Evolutionary conservation across 2,113 vertebrate genomes (phyloP), one percentile per base, ranked within the genome.

Genomic region (Axis porcinus): DNA sequence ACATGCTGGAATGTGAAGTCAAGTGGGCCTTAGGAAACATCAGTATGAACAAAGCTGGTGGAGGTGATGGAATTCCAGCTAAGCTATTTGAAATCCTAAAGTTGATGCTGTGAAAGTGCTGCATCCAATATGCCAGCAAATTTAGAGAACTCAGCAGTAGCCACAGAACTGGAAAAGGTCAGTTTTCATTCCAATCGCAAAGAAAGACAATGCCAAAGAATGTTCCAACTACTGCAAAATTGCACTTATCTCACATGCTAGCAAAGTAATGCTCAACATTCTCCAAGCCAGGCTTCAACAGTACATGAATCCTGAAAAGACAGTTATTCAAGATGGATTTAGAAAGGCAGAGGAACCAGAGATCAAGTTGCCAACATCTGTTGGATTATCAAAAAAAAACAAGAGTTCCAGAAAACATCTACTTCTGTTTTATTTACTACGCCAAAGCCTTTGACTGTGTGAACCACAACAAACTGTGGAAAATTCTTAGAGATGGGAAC

Each of bases 381-480:
- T 23, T 23, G 9, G 67, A 36, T 40, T 36, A 70, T 23, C 1
- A 0, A 36, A 23, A 70, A 23, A 70, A 40, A 36, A 19, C 19
- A 70, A 40, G 67, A 23, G 67, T 36, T 70, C 19, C n/a, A 36
- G 5, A 12, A 70, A 70, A 23, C 9, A 40, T 70, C 67, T 36
- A 36, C 19, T 36, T 70, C 67, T 70, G 9, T 40, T 70, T 70
- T 36, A 36, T 36, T 70, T 21, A 70, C n/a, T 36, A 23, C 5
- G 11, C 5, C 17, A 36, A 70, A 70, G 64, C 2, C 64, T 70
- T 70, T 70, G 9, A 36, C 64, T 6, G 19, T 67, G 33, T 70
- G 19, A 36, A 70, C 9, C n/a, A 70, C n/a, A 70, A 21, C 10
- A 36, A 70, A 70, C 19, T 36, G 17, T 70, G 67, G 19, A 70